These are phyloP conservation scores for Eudasyphora cyanicolor DNA, from an alignment of 2,888 invertebrate species.

Conservation along the genomic window DNA sequence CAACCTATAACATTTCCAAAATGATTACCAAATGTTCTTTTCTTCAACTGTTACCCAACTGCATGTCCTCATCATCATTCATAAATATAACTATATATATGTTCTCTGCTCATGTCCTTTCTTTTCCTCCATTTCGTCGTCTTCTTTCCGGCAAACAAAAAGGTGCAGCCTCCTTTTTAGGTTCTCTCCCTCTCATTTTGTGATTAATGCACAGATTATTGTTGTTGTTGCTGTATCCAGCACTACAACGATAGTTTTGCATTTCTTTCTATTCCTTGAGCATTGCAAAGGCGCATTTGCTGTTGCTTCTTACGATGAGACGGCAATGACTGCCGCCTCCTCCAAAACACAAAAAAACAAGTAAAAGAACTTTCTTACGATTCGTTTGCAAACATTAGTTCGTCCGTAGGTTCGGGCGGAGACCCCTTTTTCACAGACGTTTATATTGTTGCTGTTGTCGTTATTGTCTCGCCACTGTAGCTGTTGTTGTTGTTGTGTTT, in stretches of 20 bases:
- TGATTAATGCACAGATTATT: background rate
- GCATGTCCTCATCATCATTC: too few relatives aligned
- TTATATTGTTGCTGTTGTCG: constrained; percentile 28
- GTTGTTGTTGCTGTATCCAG: constrained; percentile 10
- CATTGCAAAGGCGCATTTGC: constrained; percentile 14
- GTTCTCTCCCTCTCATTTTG: constrained; percentile 12
- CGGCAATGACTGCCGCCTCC: background rate
- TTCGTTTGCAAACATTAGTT: constrained; percentile 3
- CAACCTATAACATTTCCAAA: too few relatives aligned
- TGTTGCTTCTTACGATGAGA: constrained; percentile 17
- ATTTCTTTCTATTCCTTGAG: constrained; percentile 61
- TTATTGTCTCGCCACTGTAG: constrained; percentile 52
- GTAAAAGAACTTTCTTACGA: background rate
- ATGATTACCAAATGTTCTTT: too few relatives aligned
- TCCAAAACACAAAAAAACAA: constrained; percentile 11
- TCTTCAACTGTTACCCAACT: too few relatives aligned
- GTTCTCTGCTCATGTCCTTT: background rate
- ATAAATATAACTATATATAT: too few relatives aligned
- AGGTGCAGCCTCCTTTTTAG: constrained; percentile 45
- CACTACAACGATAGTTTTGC: constrained; percentile 49
- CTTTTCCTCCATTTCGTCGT: background rate
- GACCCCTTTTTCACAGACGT: constrained; percentile 2
- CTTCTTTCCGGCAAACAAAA: constrained; percentile 5
- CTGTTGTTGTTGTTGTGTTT: constrained; percentile 47
- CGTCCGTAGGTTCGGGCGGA: background rate